phyloP scores from a whole-genome alignment of 2,113 vertebrate species.

The Telmatochromis sp. region DNA sequence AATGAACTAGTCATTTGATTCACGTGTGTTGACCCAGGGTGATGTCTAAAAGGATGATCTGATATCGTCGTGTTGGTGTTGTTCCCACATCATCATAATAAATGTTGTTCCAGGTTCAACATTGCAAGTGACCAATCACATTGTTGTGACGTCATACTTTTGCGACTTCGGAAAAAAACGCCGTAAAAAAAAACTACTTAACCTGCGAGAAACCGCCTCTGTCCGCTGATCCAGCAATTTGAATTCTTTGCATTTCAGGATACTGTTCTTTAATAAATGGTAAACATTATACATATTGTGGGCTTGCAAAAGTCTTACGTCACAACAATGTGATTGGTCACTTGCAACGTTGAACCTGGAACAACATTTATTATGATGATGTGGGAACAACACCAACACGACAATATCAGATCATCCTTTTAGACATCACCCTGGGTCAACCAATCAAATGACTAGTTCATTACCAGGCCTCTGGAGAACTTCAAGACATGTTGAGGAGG shows the following conservation, averaged over 20 bases:
- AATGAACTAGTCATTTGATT: no score
- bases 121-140: not conserved
- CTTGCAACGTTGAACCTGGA: not conserved
- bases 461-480: no score
- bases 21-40: no score
- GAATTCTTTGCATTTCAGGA: not conserved
- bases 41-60: not conserved
- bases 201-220: not conserved
- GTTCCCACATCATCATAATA: not conserved
- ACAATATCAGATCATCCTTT: no score
- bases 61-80: not conserved
- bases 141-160: not conserved
- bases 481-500: no score
- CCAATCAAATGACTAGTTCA: no score
- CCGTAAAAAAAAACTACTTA: accelerated
- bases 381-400: no score
- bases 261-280: not conserved
- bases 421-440: no score
- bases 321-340: not conserved
- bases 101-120: not conserved
- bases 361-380: no score
- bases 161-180: not conserved
- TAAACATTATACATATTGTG: not conserved
- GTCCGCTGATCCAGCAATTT: not conserved
- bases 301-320: not conserved